Evolutionary conservation across 2,797 vertebrate species (phyloP), one percentile per base, ranked within the genome.

Genomic region (Karalla daura): DNA sequence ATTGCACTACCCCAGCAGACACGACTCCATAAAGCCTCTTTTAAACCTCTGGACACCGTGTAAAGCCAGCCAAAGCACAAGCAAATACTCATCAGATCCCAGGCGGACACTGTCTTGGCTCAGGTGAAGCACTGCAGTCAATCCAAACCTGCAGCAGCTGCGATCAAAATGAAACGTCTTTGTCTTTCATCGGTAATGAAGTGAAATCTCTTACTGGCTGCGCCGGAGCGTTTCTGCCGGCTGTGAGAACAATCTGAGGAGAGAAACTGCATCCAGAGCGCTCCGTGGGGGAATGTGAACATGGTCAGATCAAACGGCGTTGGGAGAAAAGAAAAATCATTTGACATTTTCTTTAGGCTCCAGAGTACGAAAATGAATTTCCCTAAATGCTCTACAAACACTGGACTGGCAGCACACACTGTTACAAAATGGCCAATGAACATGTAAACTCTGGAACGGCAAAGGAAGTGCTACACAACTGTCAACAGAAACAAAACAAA

Each of bases 1-100:
- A 89, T 86, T 88, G 86, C 88, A 88, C 78, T 83, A 82, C 74
- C 76, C 84, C 75, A 84, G 85, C 21, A 64, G 72, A 50, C 46
- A 68, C 30, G 75, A 67, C 56, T 24, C 43, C 37, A 61, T 41
- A 27, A 68, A 65, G 50, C 36, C 2, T 51, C 23, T 36, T 45
- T 20, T 41, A 59, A 76, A 69, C 53, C 24, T 69, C 27, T 47
- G 35, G 66, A 76, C 69, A 71, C 60, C 70, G 50, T 47, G 37
- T 60, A 56, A 80, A 47, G 23, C 20, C 52, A 39, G 41, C 54
- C 32, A 47, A 72, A 62, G 27, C 53, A 56, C n/a, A 68, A 25
- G 20, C 37, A 32, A 43, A 56, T 15, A 18, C 15, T 65, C 18
- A 10, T 43, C 55, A 13, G 20, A 36, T 63, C 58, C 44, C 30